phyloP scores from a whole-genome alignment of 2,888 invertebrate species.

The Pachliopta kotzebuea region DNA sequence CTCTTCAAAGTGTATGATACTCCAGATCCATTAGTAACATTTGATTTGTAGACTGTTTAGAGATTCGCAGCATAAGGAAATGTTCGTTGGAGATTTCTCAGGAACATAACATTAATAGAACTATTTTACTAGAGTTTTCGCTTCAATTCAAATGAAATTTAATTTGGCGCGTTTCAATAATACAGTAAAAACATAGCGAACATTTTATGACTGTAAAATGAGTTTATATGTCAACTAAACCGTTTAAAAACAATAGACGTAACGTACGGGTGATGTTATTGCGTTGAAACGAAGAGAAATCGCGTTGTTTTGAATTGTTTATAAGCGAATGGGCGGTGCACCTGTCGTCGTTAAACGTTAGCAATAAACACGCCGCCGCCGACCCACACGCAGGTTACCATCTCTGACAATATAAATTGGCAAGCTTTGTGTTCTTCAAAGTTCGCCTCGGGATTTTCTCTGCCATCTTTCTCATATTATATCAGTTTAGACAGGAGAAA shows the following conservation, averaged over 20 bases:
- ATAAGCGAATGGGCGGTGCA: slow-evolving; percentile 16
- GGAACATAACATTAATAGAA: neutral
- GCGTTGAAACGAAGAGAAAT: slow-evolving; percentile 7
- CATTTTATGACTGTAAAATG: neutral
- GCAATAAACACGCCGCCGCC: slow-evolving; percentile 10
- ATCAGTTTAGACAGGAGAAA: too few species aligned
- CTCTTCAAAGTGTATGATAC: too few species aligned
- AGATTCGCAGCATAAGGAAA: too few species aligned
- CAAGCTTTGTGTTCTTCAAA: slow-evolving; percentile 31
- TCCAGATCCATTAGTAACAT: too few species aligned
- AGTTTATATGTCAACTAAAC: neutral
- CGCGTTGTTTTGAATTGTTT: slow-evolving; percentile 13
- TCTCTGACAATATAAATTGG: slow-evolving; percentile 22
- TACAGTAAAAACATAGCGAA: neutral
- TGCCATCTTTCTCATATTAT: neutral
- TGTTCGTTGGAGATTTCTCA: too few species aligned
- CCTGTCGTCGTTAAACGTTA: slow-evolving; percentile 20
- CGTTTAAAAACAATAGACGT: neutral
- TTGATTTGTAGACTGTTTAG: too few species aligned
- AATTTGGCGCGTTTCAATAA: neutral
- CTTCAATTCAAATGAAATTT: neutral
- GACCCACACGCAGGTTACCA: slow-evolving; percentile 3
- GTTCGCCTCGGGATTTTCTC: slow-evolving; percentile 31
- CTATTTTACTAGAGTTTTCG: neutral
- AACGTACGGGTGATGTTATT: neutral